phyloP scores from a whole-genome alignment of 1,140 invertebrate genomes.

The Ylistrum balloti region DNA sequence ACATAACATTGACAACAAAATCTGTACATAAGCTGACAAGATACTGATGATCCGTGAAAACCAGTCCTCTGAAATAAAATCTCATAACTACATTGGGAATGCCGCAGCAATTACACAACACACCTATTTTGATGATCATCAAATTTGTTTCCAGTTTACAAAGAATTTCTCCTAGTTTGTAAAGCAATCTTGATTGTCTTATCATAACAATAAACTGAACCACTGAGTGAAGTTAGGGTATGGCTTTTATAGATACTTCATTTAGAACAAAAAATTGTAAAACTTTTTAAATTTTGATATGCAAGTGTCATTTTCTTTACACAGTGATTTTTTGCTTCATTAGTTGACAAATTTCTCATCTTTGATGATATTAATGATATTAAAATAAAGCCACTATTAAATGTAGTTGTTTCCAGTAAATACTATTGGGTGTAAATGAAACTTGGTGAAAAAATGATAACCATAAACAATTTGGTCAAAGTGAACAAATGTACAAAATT shows the following conservation, averaged over 20 bases:
- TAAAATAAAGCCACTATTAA: no score
- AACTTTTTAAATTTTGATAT: not conserved
- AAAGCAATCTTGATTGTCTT: no score
- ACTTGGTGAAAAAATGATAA: not conserved
- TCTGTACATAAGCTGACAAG: not conserved
- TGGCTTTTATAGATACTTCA: not conserved
- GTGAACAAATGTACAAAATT: conserved; percentile 9
- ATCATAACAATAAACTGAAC: no score
- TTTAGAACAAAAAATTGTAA: not conserved
- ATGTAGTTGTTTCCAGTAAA: not conserved
- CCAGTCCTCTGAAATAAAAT: not conserved
- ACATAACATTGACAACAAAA: conserved; percentile 39
- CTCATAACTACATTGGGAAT: not conserved
- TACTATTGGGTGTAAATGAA: not conserved
- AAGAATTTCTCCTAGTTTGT: no score
- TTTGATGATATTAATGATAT: no score
- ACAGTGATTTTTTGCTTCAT: not conserved
- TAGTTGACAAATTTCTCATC: not conserved
- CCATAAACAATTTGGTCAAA: conserved; percentile 26
- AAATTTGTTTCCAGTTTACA: no score
- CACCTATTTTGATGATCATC: no score
- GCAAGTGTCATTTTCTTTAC: not conserved
- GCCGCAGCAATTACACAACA: not conserved
- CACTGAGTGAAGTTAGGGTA: no score
- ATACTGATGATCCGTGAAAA: not conserved